Conservation (phyloP, 2,113 vertebrate genomes). For the Rhipidura dahli region DNA sequence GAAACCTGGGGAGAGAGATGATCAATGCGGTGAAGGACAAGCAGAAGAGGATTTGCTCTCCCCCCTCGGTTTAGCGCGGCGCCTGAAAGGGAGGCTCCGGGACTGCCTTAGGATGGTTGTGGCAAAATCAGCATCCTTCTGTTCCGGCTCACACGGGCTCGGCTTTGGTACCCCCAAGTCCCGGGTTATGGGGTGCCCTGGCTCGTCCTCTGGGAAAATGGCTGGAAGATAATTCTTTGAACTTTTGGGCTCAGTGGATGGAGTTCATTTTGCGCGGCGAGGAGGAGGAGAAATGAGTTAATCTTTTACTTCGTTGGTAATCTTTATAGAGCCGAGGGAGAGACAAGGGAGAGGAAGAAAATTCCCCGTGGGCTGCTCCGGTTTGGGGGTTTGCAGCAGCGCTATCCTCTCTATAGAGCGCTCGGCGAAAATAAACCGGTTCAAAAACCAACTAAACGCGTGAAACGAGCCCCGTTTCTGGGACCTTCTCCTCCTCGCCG, state of each 20-base stretch:
- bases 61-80: not conserved
- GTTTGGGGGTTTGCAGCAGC: not conserved
- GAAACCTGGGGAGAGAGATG: not conserved
- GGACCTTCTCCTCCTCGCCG: not conserved
- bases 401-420: not conserved
- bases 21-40: not conserved
- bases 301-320: constrained; percentile 8
- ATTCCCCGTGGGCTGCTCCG: not conserved
- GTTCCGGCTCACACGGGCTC: not conserved
- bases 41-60: not conserved
- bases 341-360: not conserved
- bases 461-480: not conserved
- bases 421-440: not conserved
- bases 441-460: not conserved
- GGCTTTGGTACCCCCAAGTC: not conserved
- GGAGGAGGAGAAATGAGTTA: not conserved
- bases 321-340: not conserved
- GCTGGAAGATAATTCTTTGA: not conserved
- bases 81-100: not conserved
- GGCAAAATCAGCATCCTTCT: not conserved
- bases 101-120: not conserved
- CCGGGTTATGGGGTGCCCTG: not conserved
- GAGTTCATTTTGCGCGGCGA: not conserved
- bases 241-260: not conserved
- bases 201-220: not conserved